These are phyloP conservation scores for Ochlodes sylvanus DNA, from an alignment of 2,888 invertebrate genomes.

Conservation along the genomic window DNA sequence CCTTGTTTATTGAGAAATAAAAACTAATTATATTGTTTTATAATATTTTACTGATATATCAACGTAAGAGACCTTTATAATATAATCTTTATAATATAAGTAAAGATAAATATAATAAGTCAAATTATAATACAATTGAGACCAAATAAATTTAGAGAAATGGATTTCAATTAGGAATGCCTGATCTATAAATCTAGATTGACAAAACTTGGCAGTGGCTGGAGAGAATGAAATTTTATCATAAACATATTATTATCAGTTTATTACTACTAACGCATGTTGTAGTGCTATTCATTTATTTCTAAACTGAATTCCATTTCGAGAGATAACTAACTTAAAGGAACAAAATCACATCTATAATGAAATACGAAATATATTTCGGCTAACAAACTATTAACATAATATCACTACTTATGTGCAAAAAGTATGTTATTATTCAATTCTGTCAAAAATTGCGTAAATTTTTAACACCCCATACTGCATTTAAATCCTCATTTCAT, in stretches of 20 bases:
- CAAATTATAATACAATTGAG: slow-evolving; percentile 81
- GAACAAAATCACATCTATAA: slow-evolving; percentile 70
- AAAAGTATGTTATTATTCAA: slow-evolving; percentile 57
- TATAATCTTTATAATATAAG: slow-evolving; percentile 72
- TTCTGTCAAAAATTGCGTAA: slow-evolving; percentile 62
- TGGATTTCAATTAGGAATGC: slow-evolving; percentile 73
- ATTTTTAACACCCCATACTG: slow-evolving; percentile 62
- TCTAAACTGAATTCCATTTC: slow-evolving; percentile 63
- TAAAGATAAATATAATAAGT: slow-evolving; percentile 72
- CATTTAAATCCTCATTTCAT: slow-evolving; percentile 71
- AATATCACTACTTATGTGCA: slow-evolving; percentile 71
- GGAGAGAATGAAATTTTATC: slow-evolving; percentile 51
- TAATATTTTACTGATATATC: slow-evolving; percentile 78
- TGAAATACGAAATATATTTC: slow-evolving; percentile 53
- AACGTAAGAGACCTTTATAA: slow-evolving; percentile 78
- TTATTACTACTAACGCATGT: slow-evolving; percentile 42
- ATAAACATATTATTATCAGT: slow-evolving; percentile 44
- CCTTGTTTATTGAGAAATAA: slow-evolving; percentile 42
- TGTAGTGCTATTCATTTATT: slow-evolving; percentile 50
- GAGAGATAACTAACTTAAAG: slow-evolving; percentile 61
- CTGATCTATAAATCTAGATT: slow-evolving; percentile 59
- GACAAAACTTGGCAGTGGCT: slow-evolving; percentile 74
- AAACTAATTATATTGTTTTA: slow-evolving; percentile 57
- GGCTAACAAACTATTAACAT: slow-evolving; percentile 68
- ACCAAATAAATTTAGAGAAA: slow-evolving; percentile 74